phyloP scores from a whole-genome alignment of 2,797 vertebrate species.

The Acanthornis magna region DNA sequence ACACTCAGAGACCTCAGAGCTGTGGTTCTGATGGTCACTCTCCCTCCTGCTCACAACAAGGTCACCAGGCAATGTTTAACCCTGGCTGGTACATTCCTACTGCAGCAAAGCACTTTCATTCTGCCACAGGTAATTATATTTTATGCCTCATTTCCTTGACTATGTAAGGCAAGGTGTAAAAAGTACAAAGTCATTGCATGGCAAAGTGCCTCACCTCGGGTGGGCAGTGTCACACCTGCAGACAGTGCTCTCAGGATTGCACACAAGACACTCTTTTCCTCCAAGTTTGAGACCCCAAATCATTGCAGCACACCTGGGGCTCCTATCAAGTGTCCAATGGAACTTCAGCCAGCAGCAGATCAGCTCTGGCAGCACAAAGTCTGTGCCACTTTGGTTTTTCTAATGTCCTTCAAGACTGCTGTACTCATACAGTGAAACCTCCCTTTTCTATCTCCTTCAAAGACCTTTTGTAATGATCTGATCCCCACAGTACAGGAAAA shows the following conservation, averaged over 20 bases:
- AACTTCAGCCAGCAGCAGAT: neutral
- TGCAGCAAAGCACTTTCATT: neutral
- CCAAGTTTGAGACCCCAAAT: neutral
- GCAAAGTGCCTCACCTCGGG: neutral
- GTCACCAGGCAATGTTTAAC: neutral
- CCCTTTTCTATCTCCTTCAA: neutral
- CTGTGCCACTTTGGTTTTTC: neutral
- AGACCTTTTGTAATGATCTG: too few species aligned
- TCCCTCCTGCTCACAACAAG: neutral
- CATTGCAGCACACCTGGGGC: neutral
- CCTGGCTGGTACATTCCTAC: too few species aligned
- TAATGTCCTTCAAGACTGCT: neutral
- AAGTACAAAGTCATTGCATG: neutral
- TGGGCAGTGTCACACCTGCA: neutral
- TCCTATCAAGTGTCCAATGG: accelerated
- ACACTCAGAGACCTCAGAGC: neutral
- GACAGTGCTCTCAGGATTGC: accelerated
- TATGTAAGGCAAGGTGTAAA: accelerated
- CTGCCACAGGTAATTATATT: neutral
- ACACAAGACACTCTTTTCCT: neutral
- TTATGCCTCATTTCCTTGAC: neutral
- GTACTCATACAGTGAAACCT: too few species aligned
- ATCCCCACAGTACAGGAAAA: neutral
- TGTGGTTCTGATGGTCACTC: accelerated
- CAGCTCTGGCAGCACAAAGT: neutral